These are phyloP conservation scores for Aradus depressus DNA, from an alignment of 2,888 invertebrate species.

Conservation along the genomic window DNA sequence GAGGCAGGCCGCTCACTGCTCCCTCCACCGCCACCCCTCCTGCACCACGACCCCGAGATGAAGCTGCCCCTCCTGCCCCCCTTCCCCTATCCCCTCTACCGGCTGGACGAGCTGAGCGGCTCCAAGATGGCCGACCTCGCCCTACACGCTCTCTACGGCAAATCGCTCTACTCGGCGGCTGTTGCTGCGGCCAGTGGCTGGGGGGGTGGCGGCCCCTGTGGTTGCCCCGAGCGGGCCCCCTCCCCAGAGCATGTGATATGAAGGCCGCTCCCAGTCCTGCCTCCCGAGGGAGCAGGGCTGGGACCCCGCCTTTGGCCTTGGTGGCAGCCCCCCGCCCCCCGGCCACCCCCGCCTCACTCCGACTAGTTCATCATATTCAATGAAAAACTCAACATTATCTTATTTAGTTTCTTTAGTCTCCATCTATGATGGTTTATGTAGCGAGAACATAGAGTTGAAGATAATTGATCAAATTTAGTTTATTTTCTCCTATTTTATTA, in stretches of 20 bases:
- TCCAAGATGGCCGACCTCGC: constrained; percentile 51
- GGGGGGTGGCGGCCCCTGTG: constrained; percentile 39
- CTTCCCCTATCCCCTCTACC: constrained; percentile 56
- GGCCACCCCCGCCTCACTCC: constrained; percentile 24
- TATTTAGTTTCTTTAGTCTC: neutral
- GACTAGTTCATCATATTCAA: constrained; percentile 24
- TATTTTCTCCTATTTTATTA: too few relatives aligned
- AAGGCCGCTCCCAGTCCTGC: constrained; percentile 72
- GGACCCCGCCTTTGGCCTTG: constrained; percentile 38
- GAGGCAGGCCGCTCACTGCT: constrained; percentile 38
- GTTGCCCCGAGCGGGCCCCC: constrained; percentile 33
- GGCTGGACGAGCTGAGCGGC: constrained; percentile 30
- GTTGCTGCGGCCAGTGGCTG: constrained; percentile 39
- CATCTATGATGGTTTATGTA: too few relatives aligned
- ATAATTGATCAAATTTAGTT: too few relatives aligned
- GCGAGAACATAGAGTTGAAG: too few relatives aligned
- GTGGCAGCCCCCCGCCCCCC: constrained; percentile 36
- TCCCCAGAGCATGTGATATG: constrained; percentile 58
- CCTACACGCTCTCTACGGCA: constrained; percentile 47
- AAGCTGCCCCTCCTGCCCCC: constrained; percentile 61
- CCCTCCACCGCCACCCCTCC: constrained; percentile 39
- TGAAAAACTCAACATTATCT: neutral
- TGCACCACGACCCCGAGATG: constrained; percentile 44
- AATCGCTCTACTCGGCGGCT: constrained; percentile 43
- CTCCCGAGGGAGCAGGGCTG: constrained; percentile 39